phyloP scores from a whole-genome alignment of 1,140 invertebrate species.

The Macrotrachela quadricornifera region DNA sequence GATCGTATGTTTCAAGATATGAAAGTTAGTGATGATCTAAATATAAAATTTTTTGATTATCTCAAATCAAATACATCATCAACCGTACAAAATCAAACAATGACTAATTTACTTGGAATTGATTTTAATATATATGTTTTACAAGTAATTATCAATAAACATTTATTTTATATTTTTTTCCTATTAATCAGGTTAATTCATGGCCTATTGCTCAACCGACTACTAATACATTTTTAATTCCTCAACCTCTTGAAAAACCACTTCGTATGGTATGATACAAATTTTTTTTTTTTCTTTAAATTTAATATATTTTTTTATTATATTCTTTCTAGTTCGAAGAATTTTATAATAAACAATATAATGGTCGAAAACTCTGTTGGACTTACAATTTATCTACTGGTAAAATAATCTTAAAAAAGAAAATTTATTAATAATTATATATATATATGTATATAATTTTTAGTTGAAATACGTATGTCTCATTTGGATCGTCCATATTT shows the following conservation, averaged over 20 bases:
- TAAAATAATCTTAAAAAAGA: constrained; percentile 27
- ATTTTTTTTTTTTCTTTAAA: neutral
- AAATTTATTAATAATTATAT: too few relatives aligned
- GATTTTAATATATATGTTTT: constrained; percentile 47
- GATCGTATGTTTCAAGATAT: constrained; percentile 97
- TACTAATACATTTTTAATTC: constrained; percentile 58
- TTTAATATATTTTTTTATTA: neutral
- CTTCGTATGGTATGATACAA: constrained; percentile 45
- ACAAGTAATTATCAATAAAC: constrained; percentile 34
- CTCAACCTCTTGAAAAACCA: constrained; percentile 66
- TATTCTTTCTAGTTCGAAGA: constrained; percentile 53
- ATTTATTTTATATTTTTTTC: too few relatives aligned
- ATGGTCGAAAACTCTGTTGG: constrained; percentile 88
- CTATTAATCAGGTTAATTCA: constrained; percentile 42
- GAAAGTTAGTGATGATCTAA: constrained; percentile 69
- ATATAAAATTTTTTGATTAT: constrained; percentile 59
- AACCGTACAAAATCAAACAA: too few relatives aligned
- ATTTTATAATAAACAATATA: constrained; percentile 78
- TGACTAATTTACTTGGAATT: constrained; percentile 40
- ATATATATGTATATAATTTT: too few relatives aligned
- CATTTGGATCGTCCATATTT: constrained; percentile 56
- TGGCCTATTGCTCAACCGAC: constrained; percentile 72
- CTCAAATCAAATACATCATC: constrained; percentile 38
- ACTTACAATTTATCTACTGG: constrained; percentile 73
- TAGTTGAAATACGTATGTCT: constrained; percentile 49